Evolutionary conservation across 2,888 invertebrate genomes (phyloP), one percentile per base, ranked within the genome.

Genomic region (Chydorus sphaericus): DNA sequence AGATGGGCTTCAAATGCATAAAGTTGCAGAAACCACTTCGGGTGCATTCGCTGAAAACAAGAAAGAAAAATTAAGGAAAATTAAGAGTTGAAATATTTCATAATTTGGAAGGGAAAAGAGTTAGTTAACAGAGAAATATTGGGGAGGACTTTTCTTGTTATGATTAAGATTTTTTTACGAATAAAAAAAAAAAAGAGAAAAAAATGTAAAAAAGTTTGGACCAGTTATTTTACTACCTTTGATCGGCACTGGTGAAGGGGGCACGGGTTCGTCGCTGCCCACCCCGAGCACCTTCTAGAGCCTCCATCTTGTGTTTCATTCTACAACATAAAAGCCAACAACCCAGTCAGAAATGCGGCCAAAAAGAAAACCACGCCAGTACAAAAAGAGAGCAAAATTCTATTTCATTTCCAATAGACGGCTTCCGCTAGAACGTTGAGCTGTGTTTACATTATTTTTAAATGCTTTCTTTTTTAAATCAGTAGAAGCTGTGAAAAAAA

Each of bases 1-100:
- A 96, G 65, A 98, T 97, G 11, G 97, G 97, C 68, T 98, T 98
- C 69, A 98, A 76, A 69, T 98, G 98, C 98, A 99, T 99, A 73
- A 98, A 99, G 75, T 99, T 99, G 72, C 98, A 98, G 73, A 99
- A 99, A 36, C 97, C 98, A 64, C 94, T 94, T 57, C 97, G 80
- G 0, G 94, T 96, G 70, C 98, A 98, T 73, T 96, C 97, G 2
- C 80, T 81, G 67, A 31, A 66, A 64, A 30, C 14, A 54, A 59
- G 59, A 44, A 56, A 48, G 53, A 28, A 38, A 37, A n/a, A n/a
- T n/a, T n/a, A n/a, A n/a, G n/a, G 30, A 55, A 48, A 58, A 60
- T 49, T 50, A 57, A 57, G 56, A 58, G 11, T 16, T 11, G 20
- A 50, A 56, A 49, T 55, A 16, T 4, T 2, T 16, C 39, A 33